Percentiles rank a stretch among this genome's conserved stretches.
These are phyloP conservation scores for Cephus pulcher DNA, from an alignment of 2,888 invertebrate genomes.

Conservation along the genomic window DNA sequence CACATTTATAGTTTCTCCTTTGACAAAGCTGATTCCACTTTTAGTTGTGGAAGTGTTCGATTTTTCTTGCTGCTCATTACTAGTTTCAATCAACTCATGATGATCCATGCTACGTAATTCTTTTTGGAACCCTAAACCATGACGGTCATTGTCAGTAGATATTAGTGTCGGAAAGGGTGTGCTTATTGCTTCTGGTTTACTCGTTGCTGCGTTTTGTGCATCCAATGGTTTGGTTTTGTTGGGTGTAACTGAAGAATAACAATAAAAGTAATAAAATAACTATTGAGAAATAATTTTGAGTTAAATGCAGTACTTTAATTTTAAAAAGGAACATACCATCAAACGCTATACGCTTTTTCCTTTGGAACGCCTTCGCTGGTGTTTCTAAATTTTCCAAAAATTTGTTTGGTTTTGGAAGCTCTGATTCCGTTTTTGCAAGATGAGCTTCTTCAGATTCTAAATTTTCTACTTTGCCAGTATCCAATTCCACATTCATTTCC, in stretches of 20 bases:
- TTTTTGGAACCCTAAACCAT: constrained; percentile 61
- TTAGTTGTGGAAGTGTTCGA: constrained; percentile 31
- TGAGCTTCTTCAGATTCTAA: constrained; percentile 28
- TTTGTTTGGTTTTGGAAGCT: constrained; percentile 46
- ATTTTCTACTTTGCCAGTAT: constrained; percentile 26
- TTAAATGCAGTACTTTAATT: neutral
- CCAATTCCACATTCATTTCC: constrained; percentile 23
- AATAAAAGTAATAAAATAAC: neutral
- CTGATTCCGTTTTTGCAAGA: constrained; percentile 13
- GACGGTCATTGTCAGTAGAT: constrained; percentile 46
- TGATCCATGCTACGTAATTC: constrained; percentile 18
- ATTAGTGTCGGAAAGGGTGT: constrained; percentile 27
- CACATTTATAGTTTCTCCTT: constrained; percentile 56
- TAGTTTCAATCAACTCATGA: neutral
- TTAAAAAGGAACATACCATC: constrained; percentile 42
- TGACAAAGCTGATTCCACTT: constrained; percentile 59
- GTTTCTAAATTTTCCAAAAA: constrained; percentile 58
- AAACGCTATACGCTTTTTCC: constrained; percentile 69
- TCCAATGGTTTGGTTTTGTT: constrained; percentile 40
- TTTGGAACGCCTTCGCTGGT: constrained; percentile 68
- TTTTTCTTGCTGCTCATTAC: neutral
- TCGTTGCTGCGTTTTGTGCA: constrained; percentile 21
- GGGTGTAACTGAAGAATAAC: constrained; percentile 42
- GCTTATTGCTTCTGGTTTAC: constrained; percentile 31
- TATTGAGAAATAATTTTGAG: neutral